These are phyloP conservation scores for Lampris incognitus DNA, from an alignment of 2,113 vertebrate genomes.

Conservation along the genomic window DNA sequence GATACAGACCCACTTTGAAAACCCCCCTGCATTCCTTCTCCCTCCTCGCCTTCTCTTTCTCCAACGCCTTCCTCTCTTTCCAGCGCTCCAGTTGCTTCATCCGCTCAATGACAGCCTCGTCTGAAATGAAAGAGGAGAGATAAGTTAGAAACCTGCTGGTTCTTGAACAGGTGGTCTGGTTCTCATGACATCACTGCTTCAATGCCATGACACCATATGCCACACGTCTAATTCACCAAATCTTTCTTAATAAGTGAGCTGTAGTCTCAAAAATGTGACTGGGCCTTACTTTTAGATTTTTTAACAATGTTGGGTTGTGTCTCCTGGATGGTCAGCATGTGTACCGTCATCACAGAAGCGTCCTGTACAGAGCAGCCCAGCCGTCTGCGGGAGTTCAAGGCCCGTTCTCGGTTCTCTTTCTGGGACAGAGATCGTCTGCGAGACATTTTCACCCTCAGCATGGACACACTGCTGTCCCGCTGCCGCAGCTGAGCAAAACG, in stretches of 20 bases:
- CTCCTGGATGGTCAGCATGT: conserved; percentile 60
- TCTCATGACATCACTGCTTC: too few relatives aligned
- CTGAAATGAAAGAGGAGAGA: conserved; percentile 17
- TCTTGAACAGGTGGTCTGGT: not conserved
- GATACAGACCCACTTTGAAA: conserved; percentile 90
- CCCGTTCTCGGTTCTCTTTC: conserved; percentile 89
- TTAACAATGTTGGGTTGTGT: conserved; percentile 25
- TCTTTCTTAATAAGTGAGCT: too few relatives aligned
- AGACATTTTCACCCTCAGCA: conserved; percentile 87
- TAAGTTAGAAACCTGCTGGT: not conserved
- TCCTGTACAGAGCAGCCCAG: conserved; percentile 75
- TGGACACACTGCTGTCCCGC: conserved; percentile 86
- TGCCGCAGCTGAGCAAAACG: conserved; percentile 83
- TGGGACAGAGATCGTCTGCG: conserved; percentile 86
- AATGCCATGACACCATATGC: too few relatives aligned
- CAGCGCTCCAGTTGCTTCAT: conserved; percentile 89
- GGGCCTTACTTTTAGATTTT: conserved; percentile 58
- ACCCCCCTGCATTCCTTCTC: conserved; percentile 85
- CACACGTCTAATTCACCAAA: too few relatives aligned
- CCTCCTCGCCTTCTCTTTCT: conserved; percentile 88
- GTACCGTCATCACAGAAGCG: conserved; percentile 39
- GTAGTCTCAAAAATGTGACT: not conserved
- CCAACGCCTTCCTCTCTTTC: conserved; percentile 89
- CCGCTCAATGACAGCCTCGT: conserved; percentile 77
- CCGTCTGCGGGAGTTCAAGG: conserved; percentile 84